Base-by-base conservation (phyloP, 2,797 vertebrate species). In the Fistularia tabacaria region DNA sequence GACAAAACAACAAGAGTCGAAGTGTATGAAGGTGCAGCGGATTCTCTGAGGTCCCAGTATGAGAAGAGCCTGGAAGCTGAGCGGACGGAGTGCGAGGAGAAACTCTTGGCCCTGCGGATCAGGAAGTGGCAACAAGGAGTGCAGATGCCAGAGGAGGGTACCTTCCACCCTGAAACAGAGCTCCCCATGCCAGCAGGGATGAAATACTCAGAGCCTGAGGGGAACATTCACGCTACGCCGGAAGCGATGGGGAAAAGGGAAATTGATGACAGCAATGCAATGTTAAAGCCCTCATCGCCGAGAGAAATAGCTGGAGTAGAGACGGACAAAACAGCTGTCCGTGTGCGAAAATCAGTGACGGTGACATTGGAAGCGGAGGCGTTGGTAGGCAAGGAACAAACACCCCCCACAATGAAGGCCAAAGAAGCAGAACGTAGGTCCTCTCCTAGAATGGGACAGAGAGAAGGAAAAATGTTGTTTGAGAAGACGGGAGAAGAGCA, bases 91-190 rank as follows among this genome's bases (percentile, higher is more conserved):
- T 85, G 83, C 77, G 85, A 89, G 42, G 83, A 89, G 45, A 88
- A 89, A 66, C 87, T 89, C 0, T 42, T 75, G 36, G 76, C 83
- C n/a, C 61, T 89, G 59, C 67, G 60, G 1, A 78, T 87, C 66
- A 83, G 55, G 43, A 89, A 88, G 76, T 85, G 87, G 84, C 88
- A 91, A 67, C 72, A 90, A 46, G 86, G 81, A n/a, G 66, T 85
- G 51, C 65, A 42, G 3, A 66, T 79, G 66, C 72, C 85, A 67
- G 76, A 86, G 37, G 76, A 82, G 10, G 82, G 80, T 37, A 36
- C 59, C 47, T 64, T 73, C 64, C 38, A 69, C 7, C 68, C 84
- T 37, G 80, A 84, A 80, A 64, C 55, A 6, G 73, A 74, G 58
- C 48, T 77, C 8, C 74, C 80, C 1, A 14, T 69, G 39, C 54